Conservation (phyloP, 2,888 invertebrate genomes). For the Mellilla xanthometata region DNA sequence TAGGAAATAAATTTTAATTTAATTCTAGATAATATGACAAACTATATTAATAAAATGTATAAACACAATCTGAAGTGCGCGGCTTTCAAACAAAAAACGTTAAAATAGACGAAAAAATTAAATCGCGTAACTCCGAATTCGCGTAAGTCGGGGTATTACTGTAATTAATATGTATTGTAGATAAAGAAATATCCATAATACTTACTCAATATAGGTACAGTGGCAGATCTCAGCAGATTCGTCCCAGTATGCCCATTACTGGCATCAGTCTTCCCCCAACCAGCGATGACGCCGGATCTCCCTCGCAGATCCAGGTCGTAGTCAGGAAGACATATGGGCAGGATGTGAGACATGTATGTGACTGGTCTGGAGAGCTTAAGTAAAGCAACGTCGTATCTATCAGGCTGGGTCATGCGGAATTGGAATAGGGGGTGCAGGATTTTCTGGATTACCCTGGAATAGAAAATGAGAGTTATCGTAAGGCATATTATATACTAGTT, state of each 20-base stretch:
- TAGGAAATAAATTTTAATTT: too few species aligned
- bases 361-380: slow-evolving; percentile 87
- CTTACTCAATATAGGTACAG: slow-evolving; percentile 91
- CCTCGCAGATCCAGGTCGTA: slow-evolving; percentile 60
- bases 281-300: slow-evolving; percentile 84
- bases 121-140: too few species aligned
- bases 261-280: slow-evolving; percentile 92
- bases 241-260: slow-evolving; percentile 90
- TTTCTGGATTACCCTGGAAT: slow-evolving; percentile 85
- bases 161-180: background rate
- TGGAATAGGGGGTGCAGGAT: slow-evolving; percentile 91
- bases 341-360: slow-evolving; percentile 85
- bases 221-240: slow-evolving; percentile 89
- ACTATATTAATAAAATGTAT: too few species aligned
- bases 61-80: too few species aligned
- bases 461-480: too few species aligned
- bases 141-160: too few species aligned
- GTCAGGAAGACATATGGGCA: slow-evolving; percentile 90
- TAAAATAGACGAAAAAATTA: too few species aligned
- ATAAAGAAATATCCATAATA: background rate
- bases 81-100: too few species aligned
- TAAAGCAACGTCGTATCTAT: slow-evolving; percentile 90
- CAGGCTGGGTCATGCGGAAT: slow-evolving; percentile 91
- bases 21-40: too few species aligned
- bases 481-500: too few species aligned